Conservation (phyloP, 2,888 invertebrate species). For the Aphrophora alni region DNA sequence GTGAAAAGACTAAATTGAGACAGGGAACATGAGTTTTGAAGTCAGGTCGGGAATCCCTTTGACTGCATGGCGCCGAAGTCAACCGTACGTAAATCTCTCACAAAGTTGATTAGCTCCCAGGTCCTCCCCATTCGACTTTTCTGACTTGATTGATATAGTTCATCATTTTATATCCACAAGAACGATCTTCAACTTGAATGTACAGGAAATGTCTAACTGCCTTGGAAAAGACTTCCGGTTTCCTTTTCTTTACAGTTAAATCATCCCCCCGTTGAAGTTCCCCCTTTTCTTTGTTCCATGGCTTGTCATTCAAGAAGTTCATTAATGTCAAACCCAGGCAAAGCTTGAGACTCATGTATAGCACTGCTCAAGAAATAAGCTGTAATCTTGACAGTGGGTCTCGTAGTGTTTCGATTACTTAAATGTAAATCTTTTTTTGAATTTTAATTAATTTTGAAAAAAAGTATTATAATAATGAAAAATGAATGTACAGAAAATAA, state of each 20-base stretch:
- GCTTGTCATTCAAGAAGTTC: background rate
- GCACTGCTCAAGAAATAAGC: too few species aligned
- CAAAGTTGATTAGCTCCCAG: background rate
- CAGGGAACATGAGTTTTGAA: background rate
- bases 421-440: too few species aligned
- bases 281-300: background rate
- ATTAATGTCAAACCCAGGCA: background rate
- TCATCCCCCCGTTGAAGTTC: background rate
- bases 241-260: constrained; percentile 13
- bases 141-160: background rate
- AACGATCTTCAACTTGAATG: background rate
- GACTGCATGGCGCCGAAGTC: background rate
- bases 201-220: constrained; percentile 25
- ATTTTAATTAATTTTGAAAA: too few species aligned
- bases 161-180: constrained; percentile 13
- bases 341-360: too few species aligned
- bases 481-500: too few species aligned
- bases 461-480: too few species aligned
- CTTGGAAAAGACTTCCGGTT: constrained; percentile 34
- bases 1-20: too few species aligned
- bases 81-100: background rate
- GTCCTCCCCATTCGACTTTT: background rate
- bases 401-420: too few species aligned
- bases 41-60: background rate
- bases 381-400: too few species aligned